Percentiles rank a stretch among this genome's conserved stretches.
Evolutionary conservation across 2,888 invertebrate genomes (phyloP).

Genomic region (Stomorhina lunata): DNA sequence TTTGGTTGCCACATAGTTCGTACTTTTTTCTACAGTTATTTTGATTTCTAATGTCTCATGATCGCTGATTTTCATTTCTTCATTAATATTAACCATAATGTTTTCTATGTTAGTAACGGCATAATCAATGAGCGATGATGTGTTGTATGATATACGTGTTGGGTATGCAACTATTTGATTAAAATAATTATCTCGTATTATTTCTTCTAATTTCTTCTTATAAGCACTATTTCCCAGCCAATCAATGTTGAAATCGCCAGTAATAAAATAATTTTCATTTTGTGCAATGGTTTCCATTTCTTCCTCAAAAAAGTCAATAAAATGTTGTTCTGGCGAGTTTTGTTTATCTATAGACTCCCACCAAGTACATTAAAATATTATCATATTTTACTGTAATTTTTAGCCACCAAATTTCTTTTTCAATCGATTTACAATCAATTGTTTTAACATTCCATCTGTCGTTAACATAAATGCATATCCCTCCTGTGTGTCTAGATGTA

Average conservation of each 20-base stretch:
- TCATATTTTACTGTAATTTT: not conserved
- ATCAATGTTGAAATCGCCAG: too few species aligned
- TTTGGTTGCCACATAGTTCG: too few species aligned
- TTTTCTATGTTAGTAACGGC: not conserved
- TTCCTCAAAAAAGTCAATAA: not conserved
- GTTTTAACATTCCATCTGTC: not conserved
- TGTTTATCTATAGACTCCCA: not conserved
- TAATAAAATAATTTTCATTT: not conserved
- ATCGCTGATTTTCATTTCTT: too few species aligned
- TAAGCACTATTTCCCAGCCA: not conserved
- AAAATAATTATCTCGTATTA: not conserved
- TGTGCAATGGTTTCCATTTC: not conserved
- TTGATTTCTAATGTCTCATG: too few species aligned
- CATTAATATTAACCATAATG: too few species aligned
- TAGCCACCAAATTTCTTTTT: constrained; percentile 13
- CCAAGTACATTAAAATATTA: not conserved
- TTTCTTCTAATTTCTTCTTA: not conserved
- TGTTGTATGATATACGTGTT: not conserved
- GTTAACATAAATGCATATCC: constrained; percentile 15
- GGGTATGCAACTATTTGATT: not conserved
- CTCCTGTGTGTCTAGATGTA: constrained; percentile 14
- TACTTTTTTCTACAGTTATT: too few species aligned
- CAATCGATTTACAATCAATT: not conserved
- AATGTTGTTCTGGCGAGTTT: not conserved
- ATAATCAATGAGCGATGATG: not conserved